A percentile compares a stretch with the other conserved stretches of the same genome.
Evolutionary conservation across 2,888 invertebrate species (phyloP).

Genomic region (Corythucha ciliata): DNA sequence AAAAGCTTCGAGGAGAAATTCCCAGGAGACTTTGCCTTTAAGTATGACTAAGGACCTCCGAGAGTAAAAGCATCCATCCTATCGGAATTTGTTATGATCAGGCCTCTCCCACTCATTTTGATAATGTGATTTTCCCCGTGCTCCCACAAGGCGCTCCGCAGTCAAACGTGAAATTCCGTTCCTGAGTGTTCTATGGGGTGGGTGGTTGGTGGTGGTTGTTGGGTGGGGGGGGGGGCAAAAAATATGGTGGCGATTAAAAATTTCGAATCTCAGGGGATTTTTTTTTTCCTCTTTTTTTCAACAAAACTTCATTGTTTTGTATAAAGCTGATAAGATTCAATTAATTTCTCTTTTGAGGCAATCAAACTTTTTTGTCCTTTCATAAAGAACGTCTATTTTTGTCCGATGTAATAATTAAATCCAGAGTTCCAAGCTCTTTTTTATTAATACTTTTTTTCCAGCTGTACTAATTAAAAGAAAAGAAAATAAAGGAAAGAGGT

Average conservation of each 20-base stretch:
- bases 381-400: too few relatives aligned
- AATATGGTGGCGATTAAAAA: slow-evolving; percentile 29
- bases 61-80: slow-evolving; percentile 28
- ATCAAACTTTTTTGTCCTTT: too few relatives aligned
- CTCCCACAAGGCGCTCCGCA: slow-evolving; percentile 20
- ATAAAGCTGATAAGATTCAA: too few relatives aligned
- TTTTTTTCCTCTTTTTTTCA: neutral
- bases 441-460: too few relatives aligned
- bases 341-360: too few relatives aligned
- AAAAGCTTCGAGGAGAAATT: neutral
- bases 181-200: too few relatives aligned
- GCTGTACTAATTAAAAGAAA: too few relatives aligned
- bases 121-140: slow-evolving; percentile 30
- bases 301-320: slow-evolving; percentile 11
- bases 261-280: slow-evolving; percentile 22
- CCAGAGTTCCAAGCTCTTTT: too few relatives aligned
- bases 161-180: slow-evolving; percentile 32
- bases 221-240: slow-evolving; percentile 11
- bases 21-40: slow-evolving; percentile 8
- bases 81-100: slow-evolving; percentile 33
- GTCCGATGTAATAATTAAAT: too few relatives aligned
- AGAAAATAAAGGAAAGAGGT: too few relatives aligned
- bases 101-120: slow-evolving; percentile 25
- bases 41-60: slow-evolving; percentile 27
- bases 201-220: neutral